Base-by-base conservation (phyloP, 2,888 invertebrate species). In the Cheiracanthium punctorium region DNA sequence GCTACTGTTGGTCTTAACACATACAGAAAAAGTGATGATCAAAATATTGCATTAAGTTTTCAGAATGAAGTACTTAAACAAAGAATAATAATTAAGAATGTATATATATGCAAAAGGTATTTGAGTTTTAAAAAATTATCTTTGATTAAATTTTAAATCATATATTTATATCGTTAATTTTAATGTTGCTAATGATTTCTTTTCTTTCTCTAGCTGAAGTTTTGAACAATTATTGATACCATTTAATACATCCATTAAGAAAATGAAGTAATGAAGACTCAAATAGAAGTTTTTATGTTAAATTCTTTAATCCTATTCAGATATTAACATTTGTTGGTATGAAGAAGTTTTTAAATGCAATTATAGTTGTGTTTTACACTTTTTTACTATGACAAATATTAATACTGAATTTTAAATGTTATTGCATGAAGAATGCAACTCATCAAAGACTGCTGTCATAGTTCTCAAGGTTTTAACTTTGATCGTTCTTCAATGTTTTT, bases 401-500 rank as follows among this genome's bases (percentile, higher is more conserved):
- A 71, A 71, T 43, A 43, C 43, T 71, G 71, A 71, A 71, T 71
- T 28, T 71, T 71, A 43, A 71, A 71, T 71, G 41, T 29, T 37
- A 71, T 58, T 28, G 69, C 41, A 30, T 75, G 17, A 33, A 65
- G n/a, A 43, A 37, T 75, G 70, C 37, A 14, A 75, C 33, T 70
- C 76, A 71, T 72, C 72, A 70, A 32, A 74, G 58, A 58, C 24
- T 71, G 71, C 28, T 37, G 69, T 71, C 76, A 82, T 76, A 52
- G 58, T 82, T 80, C 71, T 76, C 82, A 76, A 81, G 82, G 71
- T 82, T 82, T 82, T 82, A 82, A 82, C 82, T 64, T 76, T 75
- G 17, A 29, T 67, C 14, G 32, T n/a, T 69, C 33, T 33, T 69
- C 24, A 58, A 58, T 58, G 58, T 58, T 58, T 58, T 24, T 41